Evolutionary conservation across 1,140 invertebrate species (phyloP), one percentile per base, ranked within the genome.

Genomic region (Dendroctonus ponderosae): DNA sequence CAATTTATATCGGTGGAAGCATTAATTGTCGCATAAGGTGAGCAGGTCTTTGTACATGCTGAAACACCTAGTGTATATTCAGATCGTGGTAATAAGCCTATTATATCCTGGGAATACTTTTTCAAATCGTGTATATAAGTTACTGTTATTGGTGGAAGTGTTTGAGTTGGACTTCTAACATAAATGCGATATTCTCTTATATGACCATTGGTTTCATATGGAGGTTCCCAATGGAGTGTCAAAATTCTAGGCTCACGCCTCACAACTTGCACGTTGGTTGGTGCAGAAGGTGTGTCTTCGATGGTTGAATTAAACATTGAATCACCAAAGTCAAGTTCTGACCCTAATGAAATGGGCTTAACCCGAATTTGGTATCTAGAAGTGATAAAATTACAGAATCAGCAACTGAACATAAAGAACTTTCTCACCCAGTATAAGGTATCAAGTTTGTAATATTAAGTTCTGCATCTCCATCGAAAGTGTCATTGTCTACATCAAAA

Each of bases 1-100:
- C 88, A 64, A 89, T 26, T 26, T 26, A 26, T 86, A 52, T 81
- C 78, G 9, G 88, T 90, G 42, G 78, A 71, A 2, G 83, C 73
- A 61, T 74, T 72, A 53, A 85, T 76, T 1, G 76, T 64, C 11
- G 85, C 84, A 48, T 74, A 64, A 0, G 77, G 70, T 8, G 88
- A 89, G 71, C 87, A 89, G 11, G 84, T 77, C 46, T 87, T 85
- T 11, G 88, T 90, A 74, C 91, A 93, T 6, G 91, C 89, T 39
- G 80, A 73, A 1, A 92, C 83, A 15, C 79, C 79, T 6, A 92
- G 80, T 2, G 82, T 83, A 74, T 93, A 93, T 59, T 85, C 85
- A 5, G 81, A 84, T 69, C 86, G 85, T 51, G 79, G 78, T 39
- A 72, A 71, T 43, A 85, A 73, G 14, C 79, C 76, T 15, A 40